Evolutionary conservation across 1,140 invertebrate genomes (phyloP), one percentile per base, ranked within the genome.

Genomic region (Hydropsyche tenuis): DNA sequence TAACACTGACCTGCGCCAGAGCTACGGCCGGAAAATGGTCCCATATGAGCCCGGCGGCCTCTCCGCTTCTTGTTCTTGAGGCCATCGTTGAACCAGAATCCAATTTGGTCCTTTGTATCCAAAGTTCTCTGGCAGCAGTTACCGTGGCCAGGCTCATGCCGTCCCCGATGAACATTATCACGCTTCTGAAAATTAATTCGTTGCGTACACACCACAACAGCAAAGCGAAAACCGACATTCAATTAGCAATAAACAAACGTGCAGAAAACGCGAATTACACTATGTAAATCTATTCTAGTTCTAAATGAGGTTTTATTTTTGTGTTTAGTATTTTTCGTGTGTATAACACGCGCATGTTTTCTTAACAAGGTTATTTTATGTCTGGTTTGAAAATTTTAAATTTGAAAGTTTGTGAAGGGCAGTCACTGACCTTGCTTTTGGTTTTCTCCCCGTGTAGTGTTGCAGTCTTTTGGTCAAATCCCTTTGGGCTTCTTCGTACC

Each of bases 401-500:
- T 37, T 9, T 37, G 30, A 37, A 37, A 37, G 9, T 37, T 9
- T 37, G 30, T 37, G 30, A 37, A 37, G 3, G 30, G 3, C 7
- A 1, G 5, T 22, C 60, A 73, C 63, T n/a, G 43, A 74, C 73
- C 42, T 72, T 4, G 73, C 73, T 25, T 64, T 69, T 12, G 73
- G 46, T 43, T 72, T 75, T 18, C 63, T 22, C 42, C 68, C 73
- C n/a, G 43, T 53, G 43, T 65, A 66, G 43, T 75, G 66, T 56
- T 72, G 73, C 23, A 72, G 46, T 11, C 73, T 53, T 45, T 74
- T 71, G 2, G 68, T 66, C 14, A 75, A 23, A 46, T 71, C 73
- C 23, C 69, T 66, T 18, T 72, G 73, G 6, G 73, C 73, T 48
- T 75, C 73, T 6, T 42, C 62, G n/a, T 75, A 75, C 73, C 73